Base-by-base conservation (phyloP, 2,888 invertebrate genomes). In the Monopis laevigella region DNA sequence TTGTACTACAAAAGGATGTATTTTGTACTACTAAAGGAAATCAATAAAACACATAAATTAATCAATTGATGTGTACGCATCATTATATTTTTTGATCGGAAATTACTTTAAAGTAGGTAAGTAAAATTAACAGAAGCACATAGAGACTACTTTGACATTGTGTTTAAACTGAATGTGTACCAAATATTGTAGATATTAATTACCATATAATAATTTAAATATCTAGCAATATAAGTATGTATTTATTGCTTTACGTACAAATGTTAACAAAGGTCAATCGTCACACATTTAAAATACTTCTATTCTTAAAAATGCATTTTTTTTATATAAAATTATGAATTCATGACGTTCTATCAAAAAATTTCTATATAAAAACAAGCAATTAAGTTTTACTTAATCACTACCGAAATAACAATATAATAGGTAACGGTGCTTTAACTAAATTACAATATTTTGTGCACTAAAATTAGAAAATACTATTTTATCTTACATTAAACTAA, bases 61-160 rank as follows among this genome's bases (percentile, higher is more conserved):
- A 56, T 63, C 56, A 60, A 59, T 60, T 59, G 68, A 72, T 65
- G 71, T 73, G 52, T 56, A 46, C 46, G 68, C 72, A 63, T 59
- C 63, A 58, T 60, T 74, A 71, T 71, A 58, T 64, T 73, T 52
- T 56, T 36, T 36, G 36, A 16, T 36, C 17, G 36, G 36, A 36
- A 32, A 32, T 13, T 36, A 21, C 21, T 36, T 36, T 18, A 36
- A 13, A 21, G 19, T 21, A 21, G 32, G 32, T 36, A 21, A 36
- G 11, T 21, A 21, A 24, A 41, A 39, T 36, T 28, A 74, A 75
- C 72, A 75, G 72, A 77, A 75, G 67, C 73, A 74, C 62, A 68
- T 67, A 60, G 61, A 63, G 8, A 59, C 57, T 63, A 65, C 57
- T 10, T 7, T n/a, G 5, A 16, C 21, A 65, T 57, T 21, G 16